Conservation (phyloP, 2,797 vertebrate genomes). For the Sebastes elongatus region DNA sequence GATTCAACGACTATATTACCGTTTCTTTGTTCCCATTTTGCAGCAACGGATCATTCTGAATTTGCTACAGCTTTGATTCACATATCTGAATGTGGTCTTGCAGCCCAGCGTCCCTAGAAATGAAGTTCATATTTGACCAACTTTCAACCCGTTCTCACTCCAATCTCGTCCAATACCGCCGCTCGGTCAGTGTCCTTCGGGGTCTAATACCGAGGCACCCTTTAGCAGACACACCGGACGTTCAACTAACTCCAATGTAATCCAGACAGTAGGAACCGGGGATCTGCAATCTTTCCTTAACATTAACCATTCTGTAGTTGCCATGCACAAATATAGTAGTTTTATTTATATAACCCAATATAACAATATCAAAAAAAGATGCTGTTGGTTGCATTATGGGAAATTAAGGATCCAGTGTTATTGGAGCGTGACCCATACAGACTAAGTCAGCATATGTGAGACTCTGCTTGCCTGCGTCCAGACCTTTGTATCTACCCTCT, state of each 20-base stretch:
- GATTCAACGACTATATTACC: not conserved
- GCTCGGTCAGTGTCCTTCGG: no score
- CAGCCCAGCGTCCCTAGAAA: not conserved
- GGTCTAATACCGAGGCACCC: no score
- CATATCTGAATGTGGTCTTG: not conserved
- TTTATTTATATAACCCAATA: no score
- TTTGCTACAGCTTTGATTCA: not conserved
- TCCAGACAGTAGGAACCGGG: not conserved
- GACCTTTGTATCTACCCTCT: fast-evolving
- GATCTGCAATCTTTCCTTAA: no score
- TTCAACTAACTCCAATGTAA: not conserved
- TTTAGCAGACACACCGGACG: not conserved
- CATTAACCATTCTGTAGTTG: no score
- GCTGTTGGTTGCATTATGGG: not conserved
- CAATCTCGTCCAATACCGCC: no score
- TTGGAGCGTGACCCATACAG: not conserved
- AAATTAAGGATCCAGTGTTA: not conserved
- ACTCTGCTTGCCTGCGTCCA: not conserved
- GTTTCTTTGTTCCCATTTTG: not conserved
- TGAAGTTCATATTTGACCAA: not conserved
- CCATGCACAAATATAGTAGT: no score
- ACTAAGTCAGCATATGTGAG: not conserved
- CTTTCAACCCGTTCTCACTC: no score
- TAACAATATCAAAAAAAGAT: no score
- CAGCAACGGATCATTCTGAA: not conserved